Evolutionary conservation across 2,797 vertebrate genomes (phyloP), one percentile per base, ranked within the genome.

Genomic region (Brachyrhaphis roseni): DNA sequence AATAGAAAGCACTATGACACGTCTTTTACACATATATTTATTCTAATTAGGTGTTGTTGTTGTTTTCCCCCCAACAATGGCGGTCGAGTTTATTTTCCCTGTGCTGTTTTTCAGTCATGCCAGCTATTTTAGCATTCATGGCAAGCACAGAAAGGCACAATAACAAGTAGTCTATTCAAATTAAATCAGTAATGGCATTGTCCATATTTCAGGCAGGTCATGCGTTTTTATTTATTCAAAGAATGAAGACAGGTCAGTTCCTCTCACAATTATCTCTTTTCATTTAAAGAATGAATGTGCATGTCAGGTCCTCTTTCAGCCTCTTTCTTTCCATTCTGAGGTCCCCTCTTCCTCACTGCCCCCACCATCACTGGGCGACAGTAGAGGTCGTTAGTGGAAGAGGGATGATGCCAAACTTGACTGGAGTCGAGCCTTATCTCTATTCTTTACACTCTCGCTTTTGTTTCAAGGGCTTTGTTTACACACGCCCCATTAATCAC

Each of bases 381-480:
- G 95, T 95, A 95, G 94, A 96, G 95, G 95, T 96, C 95, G 89
- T 96, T 96, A 95, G 91, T 91, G 87, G 91, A 95, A 96, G 95
- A 96, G 92, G 92, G 94, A 96, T 96, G 95, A 95, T 95, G 95
- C 93, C 93, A 93, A 95, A 95, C 94, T 95, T 95, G 93, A 95
- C 93, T 95, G 92, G 93, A 94, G 94, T 95, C 91, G 86, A 90
- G 87, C 90, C 94, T 95, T 95, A 95, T 96, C 95, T 95, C 94
- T 93, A 93, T 95, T 95, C 94, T 94, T 96, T 94, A 94, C 94
- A 94, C 94, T 94, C 91, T 93, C 82, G 93, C 94, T 95, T 95
- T 96, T 96, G 95, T 96, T 96, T 96, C 94, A 96, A 95, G 94
- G 95, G 94, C 95, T 96, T 95, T 95, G 93, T 95, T 95, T 95